Evolutionary conservation across 2,888 invertebrate genomes (phyloP).

Genomic region (Watsonalla cultraria): DNA sequence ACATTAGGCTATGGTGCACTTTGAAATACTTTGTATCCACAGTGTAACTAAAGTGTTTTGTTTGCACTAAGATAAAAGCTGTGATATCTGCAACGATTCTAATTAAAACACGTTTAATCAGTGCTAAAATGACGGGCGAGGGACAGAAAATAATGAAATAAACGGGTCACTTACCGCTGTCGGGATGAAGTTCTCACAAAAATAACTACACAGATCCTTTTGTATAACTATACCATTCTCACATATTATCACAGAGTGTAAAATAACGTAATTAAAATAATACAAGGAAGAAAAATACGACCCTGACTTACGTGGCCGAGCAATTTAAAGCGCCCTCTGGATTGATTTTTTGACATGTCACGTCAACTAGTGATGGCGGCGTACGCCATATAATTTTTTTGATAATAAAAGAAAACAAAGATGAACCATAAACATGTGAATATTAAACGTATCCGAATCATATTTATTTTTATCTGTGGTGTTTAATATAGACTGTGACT

Average conservation of each 20-base stretch:
- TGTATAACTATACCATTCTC: slow-evolving; percentile 58
- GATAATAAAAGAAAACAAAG: too few relatives aligned
- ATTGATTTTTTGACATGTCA: slow-evolving; percentile 63
- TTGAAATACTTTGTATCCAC: slow-evolving; percentile 7
- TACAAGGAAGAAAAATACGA: slow-evolving; percentile 68
- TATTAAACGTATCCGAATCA: too few relatives aligned
- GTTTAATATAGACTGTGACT: too few relatives aligned
- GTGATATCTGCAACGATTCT: slow-evolving; percentile 47
- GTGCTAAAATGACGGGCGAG: slow-evolving; percentile 59
- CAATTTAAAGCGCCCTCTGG: slow-evolving; percentile 72
- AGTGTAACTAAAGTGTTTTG: slow-evolving; percentile 19
- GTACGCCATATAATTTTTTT: neutral
- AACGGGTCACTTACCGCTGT: slow-evolving; percentile 50
- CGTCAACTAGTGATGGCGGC: slow-evolving; percentile 34
- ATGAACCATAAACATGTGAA: too few relatives aligned
- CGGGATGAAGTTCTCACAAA: slow-evolving; percentile 43
- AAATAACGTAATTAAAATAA: slow-evolving; percentile 57
- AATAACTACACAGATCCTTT: slow-evolving; percentile 48
- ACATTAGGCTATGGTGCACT: neutral
- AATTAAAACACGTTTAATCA: slow-evolving; percentile 71
- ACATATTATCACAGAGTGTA: slow-evolving; percentile 56
- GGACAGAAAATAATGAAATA: slow-evolving; percentile 28
- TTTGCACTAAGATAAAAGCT: slow-evolving; percentile 51
- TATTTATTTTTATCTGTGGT: too few relatives aligned
- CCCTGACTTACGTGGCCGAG: slow-evolving; percentile 78